Conservation (phyloP, 92 coral and sea anemone genomes). For the Metridium senile region DNA sequence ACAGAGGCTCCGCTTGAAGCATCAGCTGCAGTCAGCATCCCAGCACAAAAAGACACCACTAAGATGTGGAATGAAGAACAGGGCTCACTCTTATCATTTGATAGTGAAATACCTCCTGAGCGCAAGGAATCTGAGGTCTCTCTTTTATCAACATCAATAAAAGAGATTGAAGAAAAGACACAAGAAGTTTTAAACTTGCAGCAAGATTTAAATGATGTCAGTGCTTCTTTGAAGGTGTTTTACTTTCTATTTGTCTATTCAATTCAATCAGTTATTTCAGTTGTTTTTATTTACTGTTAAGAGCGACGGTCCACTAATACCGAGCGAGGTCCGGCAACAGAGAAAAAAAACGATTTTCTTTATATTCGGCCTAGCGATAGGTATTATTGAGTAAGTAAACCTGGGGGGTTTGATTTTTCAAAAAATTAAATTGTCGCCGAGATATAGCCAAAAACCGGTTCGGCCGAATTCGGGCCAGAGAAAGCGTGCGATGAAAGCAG, state of each 20-base stretch:
- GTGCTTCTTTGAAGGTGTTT: conserved; percentile 86
- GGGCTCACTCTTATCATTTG: conserved; percentile 88
- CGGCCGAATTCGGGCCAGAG: too few relatives aligned
- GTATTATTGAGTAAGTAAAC: too few relatives aligned
- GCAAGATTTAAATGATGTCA: conserved; percentile 89
- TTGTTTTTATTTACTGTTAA: too few relatives aligned
- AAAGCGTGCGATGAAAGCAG: too few relatives aligned
- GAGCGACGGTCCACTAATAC: too few relatives aligned
- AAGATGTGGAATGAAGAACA: conserved; percentile 81
- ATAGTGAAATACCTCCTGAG: conserved; percentile 55
- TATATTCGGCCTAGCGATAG: too few relatives aligned
- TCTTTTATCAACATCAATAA: conserved; percentile 68
- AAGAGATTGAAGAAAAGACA: conserved; percentile 91
- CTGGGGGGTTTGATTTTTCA: too few relatives aligned
- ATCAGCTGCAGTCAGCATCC: neutral
- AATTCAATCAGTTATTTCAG: too few relatives aligned
- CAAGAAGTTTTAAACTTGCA: conserved; percentile 85
- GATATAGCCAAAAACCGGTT: too few relatives aligned
- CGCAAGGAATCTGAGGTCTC: conserved; percentile 90
- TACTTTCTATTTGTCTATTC: neutral
- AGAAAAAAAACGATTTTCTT: too few relatives aligned
- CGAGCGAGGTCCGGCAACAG: too few relatives aligned
- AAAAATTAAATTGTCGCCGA: too few relatives aligned
- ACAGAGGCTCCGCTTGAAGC: conserved; percentile 22
- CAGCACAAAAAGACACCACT: conserved; percentile 51